A percentile compares a stretch with the other conserved stretches of the same genome.
These are phyloP conservation scores for Pemphredon lugubris DNA, from an alignment of 2,888 invertebrate genomes.

Conservation along the genomic window DNA sequence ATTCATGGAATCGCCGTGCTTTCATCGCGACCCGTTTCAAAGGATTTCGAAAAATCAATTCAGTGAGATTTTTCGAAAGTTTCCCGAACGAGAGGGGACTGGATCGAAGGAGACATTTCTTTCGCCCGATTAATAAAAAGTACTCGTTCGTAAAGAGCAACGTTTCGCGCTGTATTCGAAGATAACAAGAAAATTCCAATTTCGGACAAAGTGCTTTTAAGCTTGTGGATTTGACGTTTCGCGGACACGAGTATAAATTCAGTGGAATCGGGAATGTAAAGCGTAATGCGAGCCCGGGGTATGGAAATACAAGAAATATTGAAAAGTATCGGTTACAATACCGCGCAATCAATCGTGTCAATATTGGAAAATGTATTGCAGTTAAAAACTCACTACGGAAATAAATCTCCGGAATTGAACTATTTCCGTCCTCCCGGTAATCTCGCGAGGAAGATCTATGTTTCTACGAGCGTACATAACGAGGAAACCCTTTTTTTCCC, in stretches of 20 bases:
- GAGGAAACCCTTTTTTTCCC: constrained; percentile 27
- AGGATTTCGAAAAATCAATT: too few species aligned
- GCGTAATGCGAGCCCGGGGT: neutral
- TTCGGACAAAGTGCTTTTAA: neutral
- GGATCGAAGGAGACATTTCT: neutral
- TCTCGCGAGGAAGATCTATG: constrained; percentile 11
- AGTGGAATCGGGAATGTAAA: too few species aligned
- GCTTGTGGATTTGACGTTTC: neutral
- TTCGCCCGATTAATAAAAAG: too few species aligned
- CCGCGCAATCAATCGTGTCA: constrained; percentile 28
- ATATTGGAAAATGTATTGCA: constrained; percentile 34
- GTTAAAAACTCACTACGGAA: constrained; percentile 28
- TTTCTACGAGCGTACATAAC: constrained; percentile 23
- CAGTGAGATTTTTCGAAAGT: too few species aligned
- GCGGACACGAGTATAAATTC: too few species aligned
- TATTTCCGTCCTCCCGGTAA: constrained; percentile 19
- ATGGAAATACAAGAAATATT: constrained; percentile 18
- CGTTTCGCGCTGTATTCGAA: too few species aligned
- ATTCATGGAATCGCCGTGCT: too few species aligned
- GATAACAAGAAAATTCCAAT: neutral
- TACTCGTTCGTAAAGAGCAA: too few species aligned
- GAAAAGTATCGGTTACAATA: constrained; percentile 30
- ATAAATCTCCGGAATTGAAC: constrained; percentile 28
- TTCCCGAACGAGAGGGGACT: too few species aligned
- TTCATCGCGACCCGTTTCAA: too few species aligned